Base-by-base conservation (phyloP, 2,888 invertebrate genomes). In the Chymomyza amoena region DNA sequence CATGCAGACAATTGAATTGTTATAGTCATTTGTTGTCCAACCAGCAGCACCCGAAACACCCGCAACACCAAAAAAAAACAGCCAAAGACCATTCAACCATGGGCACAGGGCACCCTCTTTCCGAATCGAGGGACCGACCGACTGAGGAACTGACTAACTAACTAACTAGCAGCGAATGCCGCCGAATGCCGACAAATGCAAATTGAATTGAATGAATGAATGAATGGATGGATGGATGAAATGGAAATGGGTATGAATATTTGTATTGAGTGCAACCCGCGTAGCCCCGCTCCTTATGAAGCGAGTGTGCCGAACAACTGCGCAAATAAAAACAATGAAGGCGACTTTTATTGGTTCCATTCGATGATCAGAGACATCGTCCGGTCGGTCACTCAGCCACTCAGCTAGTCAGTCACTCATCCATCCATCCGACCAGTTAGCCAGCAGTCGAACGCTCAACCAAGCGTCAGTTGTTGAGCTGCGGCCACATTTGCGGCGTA, bases 321-420 rank as follows among this genome's bases (percentile, higher is more conserved):
- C 83, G 85, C 85, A 81, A 75, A 85, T 81, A 81, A 83, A 83
- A 80, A 84, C 83, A 84, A 84, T 84, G 83, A 84, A 83, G 83
- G 81, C 86, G 73, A 85, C 83, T 84, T 84, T 84, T 90, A 90
- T 90, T 90, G 90, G 90, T 90, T 90, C 90, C 90, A 90, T 90
- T 90, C 90, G 90, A 90, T 90, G 90, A 90, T 90, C 88, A 89
- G 54, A 25, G 15, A 61, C 66, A 52, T 61, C 67, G 70, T 61
- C 68, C 68, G 70, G 60, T 74, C 65, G 70, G 66, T 52, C 50
- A 52, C 50, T 28, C 64, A 25, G 15, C 54, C 18, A 54, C 20
- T 20, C n/a, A 52, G n/a, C 15, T 6, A 32, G 7, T 32, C 32
- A 32, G 6, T 7, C 32, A 32, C 7, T 7, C 32, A 32, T 52